Evolutionary conservation across 2,888 invertebrate genomes (phyloP), one percentile per base, ranked within the genome.

Genomic region (Drosophila emarginata): DNA sequence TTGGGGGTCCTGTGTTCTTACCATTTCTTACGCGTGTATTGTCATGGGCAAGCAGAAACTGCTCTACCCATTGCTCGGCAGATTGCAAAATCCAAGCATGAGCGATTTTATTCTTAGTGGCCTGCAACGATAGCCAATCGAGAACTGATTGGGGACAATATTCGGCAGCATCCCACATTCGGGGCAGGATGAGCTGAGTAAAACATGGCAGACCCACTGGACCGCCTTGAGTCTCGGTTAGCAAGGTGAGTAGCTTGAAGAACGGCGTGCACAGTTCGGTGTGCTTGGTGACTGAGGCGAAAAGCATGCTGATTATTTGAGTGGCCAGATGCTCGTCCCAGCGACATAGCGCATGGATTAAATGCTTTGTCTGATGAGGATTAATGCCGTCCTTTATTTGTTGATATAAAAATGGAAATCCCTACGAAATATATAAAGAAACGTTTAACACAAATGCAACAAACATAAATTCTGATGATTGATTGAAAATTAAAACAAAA

Each of bases 301-400:
- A 97, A 76, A 98, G 95, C 96, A 97, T 97, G 78, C 95, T 95
- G 61, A 98, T 95, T 60, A 98, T 96, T 90, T 96, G 96, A 87
- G 96, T 95, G 18, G 98, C 98, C 54, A 98, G 93, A 76, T 96
- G 94, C 87, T 97, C 97, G 92, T 98, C 97, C 94, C 97, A 97
- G 51, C 97, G 95, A 87, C 97, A 97, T 45, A 98, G 93, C 14
- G 97, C 97, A 92, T 97, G 97, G 79, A 98, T 96, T 66, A 98
- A 93, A 91, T 97, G 96, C 76, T 97, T 94, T 3, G 98, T 98
- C 92, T 98, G 97, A 89, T 97, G 95, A 50, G 97, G 93, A 92
- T 98, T 98, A 73, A 98, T 96, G 85, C 96, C 96, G 92, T 98
- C 98, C 78, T 97, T 95, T 60, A 98, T 97, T 93, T 98, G 98